These are phyloP conservation scores for Syngnathoides biaculeatus DNA, from an alignment of 2,113 vertebrate genomes.

Conservation along the genomic window DNA sequence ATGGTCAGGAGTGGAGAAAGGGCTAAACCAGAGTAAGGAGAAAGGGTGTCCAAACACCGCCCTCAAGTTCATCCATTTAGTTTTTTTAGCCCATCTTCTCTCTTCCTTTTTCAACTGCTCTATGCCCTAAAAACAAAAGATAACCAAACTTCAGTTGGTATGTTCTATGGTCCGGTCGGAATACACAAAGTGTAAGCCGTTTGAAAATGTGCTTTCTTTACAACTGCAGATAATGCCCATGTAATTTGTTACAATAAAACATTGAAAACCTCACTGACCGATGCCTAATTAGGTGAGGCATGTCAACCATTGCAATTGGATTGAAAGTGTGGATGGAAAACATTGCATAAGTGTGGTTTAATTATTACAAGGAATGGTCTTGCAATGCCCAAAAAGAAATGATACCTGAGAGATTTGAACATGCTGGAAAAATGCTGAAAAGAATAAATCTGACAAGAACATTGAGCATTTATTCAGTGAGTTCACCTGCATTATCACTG, in stretches of 20 bases:
- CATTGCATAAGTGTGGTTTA: too few species aligned
- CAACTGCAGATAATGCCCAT: not conserved
- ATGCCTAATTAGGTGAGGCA: not conserved
- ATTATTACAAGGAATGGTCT: too few species aligned
- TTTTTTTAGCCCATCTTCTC: slow-evolving; percentile 99
- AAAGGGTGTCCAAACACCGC: slow-evolving; percentile 98
- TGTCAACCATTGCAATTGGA: too few species aligned
- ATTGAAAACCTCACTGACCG: not conserved
- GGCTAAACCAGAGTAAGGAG: slow-evolving; percentile 98
- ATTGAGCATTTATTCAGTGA: too few species aligned
- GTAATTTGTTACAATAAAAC: not conserved
- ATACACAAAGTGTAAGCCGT: slow-evolving; percentile 23
- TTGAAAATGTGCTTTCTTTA: not conserved
- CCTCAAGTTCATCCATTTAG: slow-evolving; percentile 99
- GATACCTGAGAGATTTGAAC: too few species aligned
- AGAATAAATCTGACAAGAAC: too few species aligned
- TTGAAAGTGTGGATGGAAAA: too few species aligned
- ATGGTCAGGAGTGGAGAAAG: slow-evolving; percentile 96
- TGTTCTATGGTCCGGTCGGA: slow-evolving; percentile 11
- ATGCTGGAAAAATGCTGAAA: too few species aligned
- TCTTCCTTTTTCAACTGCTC: slow-evolving; percentile 99
- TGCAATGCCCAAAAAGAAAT: too few species aligned
- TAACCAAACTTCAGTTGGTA: slow-evolving; percentile 79
- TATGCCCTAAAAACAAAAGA: slow-evolving; percentile 99
- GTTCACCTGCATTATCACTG: too few species aligned